Conservation (phyloP, 2,113 vertebrate genomes). For the Prietella phreatophila region DNA sequence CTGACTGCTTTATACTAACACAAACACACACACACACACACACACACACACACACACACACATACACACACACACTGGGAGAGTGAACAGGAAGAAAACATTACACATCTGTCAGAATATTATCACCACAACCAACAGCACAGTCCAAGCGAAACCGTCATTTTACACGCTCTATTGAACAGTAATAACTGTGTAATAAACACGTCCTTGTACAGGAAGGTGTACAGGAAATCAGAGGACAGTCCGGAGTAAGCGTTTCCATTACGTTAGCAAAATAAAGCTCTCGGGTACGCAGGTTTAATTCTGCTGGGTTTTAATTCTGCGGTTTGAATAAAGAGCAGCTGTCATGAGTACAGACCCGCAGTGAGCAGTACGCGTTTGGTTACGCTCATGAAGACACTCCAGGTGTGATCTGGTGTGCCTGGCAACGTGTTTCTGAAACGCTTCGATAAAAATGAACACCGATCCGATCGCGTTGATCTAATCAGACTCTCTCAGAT, state of each 20-base stretch:
- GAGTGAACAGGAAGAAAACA: not conserved
- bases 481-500: not conserved
- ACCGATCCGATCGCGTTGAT: too few relatives aligned
- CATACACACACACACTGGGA: constrained; percentile 1
- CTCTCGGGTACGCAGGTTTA: too few relatives aligned
- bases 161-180: not conserved
- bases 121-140: not conserved
- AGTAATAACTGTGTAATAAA: constrained; percentile 2
- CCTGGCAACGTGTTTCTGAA: not conserved
- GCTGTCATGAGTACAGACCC: not conserved
- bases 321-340: not conserved
- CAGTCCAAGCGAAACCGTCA: not conserved
- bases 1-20: constrained; percentile 16
- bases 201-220: too few relatives aligned
- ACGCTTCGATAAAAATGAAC: not conserved
- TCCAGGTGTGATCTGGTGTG: too few relatives aligned
- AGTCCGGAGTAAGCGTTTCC: not conserved
- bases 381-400: not conserved
- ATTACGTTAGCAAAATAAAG: too few relatives aligned
- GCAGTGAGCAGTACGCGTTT: not conserved
- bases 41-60: constrained; percentile 21
- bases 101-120: not conserved
- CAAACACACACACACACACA: constrained; percentile 22
- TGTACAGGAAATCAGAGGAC: not conserved
- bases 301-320: too few relatives aligned